Conservation (phyloP, 2,888 invertebrate species). For the Spodoptera picta region DNA sequence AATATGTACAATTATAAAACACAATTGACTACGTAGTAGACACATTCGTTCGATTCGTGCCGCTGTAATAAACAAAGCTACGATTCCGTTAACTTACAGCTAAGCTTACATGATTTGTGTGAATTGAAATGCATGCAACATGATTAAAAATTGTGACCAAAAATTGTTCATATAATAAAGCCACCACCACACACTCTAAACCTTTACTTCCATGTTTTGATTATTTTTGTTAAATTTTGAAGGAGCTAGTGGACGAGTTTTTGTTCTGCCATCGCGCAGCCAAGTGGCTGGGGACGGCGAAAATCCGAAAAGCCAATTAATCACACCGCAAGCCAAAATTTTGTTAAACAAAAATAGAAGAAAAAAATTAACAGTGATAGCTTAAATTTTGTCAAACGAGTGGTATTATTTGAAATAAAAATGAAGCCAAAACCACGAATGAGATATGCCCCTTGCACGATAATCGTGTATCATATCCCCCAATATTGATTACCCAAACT, state of each 20-base stretch:
- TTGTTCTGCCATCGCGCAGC: constrained; percentile 59
- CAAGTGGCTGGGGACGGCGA: constrained; percentile 60
- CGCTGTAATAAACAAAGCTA: constrained; percentile 77
- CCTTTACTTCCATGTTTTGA: constrained; percentile 84
- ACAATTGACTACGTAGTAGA: constrained; percentile 22
- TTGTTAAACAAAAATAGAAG: constrained; percentile 82
- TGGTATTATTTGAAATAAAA: constrained; percentile 81
- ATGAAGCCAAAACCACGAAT: constrained; percentile 88
- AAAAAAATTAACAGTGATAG: constrained; percentile 83
- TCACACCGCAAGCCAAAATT: constrained; percentile 88
- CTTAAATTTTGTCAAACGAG: constrained; percentile 85
- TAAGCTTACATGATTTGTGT: constrained; percentile 83
- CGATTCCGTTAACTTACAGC: constrained; percentile 76
- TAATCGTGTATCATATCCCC: constrained; percentile 50
- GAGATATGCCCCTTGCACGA: constrained; percentile 74
- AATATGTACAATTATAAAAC: constrained; percentile 2
- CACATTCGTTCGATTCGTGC: constrained; percentile 63
- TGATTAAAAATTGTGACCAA: constrained; percentile 83
- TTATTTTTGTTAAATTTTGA: constrained; percentile 85
- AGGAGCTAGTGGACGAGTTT: constrained; percentile 73
- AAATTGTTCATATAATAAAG: constrained; percentile 76
- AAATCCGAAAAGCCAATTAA: constrained; percentile 82
- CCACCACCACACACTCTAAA: constrained; percentile 89
- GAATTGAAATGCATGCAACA: constrained; percentile 86
- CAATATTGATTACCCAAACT: not conserved